A percentile compares a stretch with the other conserved stretches of the same genome.
Evolutionary conservation across 1,140 invertebrate genomes (phyloP).

Genomic region (Leptonema lineaticorne): DNA sequence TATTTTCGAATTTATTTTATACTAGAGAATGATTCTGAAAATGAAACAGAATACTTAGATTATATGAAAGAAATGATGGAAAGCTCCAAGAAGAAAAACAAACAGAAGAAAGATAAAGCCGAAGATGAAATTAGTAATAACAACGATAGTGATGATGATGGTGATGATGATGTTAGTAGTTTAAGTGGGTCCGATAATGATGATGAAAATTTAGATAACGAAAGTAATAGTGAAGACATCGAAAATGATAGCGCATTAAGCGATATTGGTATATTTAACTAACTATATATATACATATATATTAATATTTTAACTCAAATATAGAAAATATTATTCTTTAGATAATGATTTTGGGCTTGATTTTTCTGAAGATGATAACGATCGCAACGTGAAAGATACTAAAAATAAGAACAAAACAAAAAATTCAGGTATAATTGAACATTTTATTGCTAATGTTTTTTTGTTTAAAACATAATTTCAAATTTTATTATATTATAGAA

Average conservation of each 20-base stretch:
- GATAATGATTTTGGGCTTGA: slow-evolving; percentile 50
- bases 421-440: slow-evolving; percentile 10
- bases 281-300: background rate
- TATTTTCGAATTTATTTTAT: background rate
- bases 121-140: slow-evolving; percentile 54
- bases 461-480: background rate
- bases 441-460: background rate
- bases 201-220: slow-evolving; percentile 45
- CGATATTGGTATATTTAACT: slow-evolving; percentile 28
- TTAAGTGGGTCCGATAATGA: slow-evolving; percentile 46
- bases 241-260: slow-evolving; percentile 41
- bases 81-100: slow-evolving; percentile 11
- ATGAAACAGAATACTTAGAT: slow-evolving; percentile 54
- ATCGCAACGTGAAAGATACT: slow-evolving; percentile 18
- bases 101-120: slow-evolving; percentile 33
- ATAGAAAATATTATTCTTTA: slow-evolving; percentile 37
- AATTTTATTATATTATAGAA: slow-evolving; percentile 15
- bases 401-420: slow-evolving; percentile 28
- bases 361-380: slow-evolving; percentile 48
- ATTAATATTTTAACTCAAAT: background rate
- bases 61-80: slow-evolving; percentile 57
- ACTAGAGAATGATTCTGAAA: slow-evolving; percentile 5
- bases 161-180: slow-evolving; percentile 48
- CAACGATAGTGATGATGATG: slow-evolving; percentile 50
- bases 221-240: slow-evolving; percentile 27